Percentiles rank a stretch among this genome's conserved stretches.
phyloP scores from a whole-genome alignment of 1,140 invertebrate species.

The Streblospio benedicti region DNA sequence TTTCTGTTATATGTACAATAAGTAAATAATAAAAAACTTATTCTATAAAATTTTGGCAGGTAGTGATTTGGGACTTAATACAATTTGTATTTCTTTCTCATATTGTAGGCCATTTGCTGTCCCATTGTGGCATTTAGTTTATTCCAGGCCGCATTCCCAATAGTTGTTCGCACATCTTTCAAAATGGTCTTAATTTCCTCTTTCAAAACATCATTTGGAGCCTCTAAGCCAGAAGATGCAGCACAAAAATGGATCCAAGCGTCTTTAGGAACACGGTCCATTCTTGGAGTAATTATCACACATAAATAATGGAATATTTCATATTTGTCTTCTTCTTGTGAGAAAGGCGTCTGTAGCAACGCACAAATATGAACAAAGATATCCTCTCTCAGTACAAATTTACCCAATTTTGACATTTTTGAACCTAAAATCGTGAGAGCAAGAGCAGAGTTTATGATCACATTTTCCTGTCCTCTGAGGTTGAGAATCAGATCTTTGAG shows the following conservation, averaged over 20 bases:
- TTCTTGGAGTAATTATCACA: not conserved
- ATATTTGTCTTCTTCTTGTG: not conserved
- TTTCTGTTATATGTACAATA: no score
- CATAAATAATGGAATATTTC: conserved; percentile 10
- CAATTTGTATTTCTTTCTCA: conserved; percentile 11
- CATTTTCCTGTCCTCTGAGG: not conserved
- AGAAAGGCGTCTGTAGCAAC: conserved; percentile 10
- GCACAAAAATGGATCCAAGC: conserved; percentile 5
- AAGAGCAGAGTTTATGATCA: conserved; percentile 7
- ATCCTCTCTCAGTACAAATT: conserved; percentile 2
- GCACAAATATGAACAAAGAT: conserved; percentile 9
- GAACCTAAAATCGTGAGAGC: conserved; percentile 6
- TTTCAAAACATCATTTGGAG: not conserved
- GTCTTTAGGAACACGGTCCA: conserved; percentile 1
- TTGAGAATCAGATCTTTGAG: not conserved
- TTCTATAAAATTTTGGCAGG: no score
- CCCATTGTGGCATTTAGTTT: conserved; percentile 3
- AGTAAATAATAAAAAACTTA: no score
- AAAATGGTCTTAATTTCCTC: not conserved
- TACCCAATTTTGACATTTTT: conserved; percentile 1
- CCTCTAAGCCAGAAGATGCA: not conserved
- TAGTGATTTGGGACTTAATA: no score
- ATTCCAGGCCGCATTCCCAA: conserved; percentile 11
- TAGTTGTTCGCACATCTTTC: not conserved
- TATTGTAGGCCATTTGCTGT: not conserved